A percentile compares a stretch with the other conserved stretches of the same genome.
Conservation (phyloP, 2,797 vertebrate genomes). For the Lacerta viridis region DNA sequence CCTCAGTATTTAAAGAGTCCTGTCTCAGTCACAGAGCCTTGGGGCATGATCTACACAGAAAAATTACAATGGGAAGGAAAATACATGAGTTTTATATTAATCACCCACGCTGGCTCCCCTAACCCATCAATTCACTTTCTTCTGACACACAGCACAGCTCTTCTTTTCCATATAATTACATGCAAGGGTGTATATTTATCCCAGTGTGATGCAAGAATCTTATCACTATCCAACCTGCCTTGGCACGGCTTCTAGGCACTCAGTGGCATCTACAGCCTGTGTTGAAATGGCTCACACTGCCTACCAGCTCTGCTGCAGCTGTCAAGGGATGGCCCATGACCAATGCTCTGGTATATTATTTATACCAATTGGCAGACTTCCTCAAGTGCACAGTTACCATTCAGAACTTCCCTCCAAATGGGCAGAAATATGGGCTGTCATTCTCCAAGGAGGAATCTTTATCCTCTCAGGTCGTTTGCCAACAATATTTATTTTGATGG, state of each 20-base stretch:
- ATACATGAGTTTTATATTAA: constrained; percentile 9
- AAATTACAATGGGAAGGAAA: neutral
- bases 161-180: constrained; percentile 9
- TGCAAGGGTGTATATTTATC: constrained; percentile 25
- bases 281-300: neutral
- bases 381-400: neutral
- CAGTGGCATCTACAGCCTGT: neutral
- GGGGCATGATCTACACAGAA: neutral
- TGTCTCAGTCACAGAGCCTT: neutral
- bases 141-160: neutral
- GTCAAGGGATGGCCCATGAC: neutral
- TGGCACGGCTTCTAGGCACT: neutral
- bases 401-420: constrained; percentile 16
- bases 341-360: constrained; percentile 1
- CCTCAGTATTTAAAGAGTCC: neutral
- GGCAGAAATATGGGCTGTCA: neutral
- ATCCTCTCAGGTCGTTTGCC: constrained; percentile 4
- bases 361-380: constrained; percentile 11
- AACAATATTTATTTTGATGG: constrained; percentile 10
- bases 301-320: constrained; percentile 13
- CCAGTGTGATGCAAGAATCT: neutral
- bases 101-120: neutral
- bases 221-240: neutral
- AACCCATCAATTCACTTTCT: constrained; percentile 14
- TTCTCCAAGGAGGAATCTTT: neutral